Percentiles rank a stretch among this genome's conserved stretches.
These are phyloP conservation scores for Grammomys dolichurus DNA, from an alignment of 2,113 vertebrate genomes.

Conservation along the genomic window DNA sequence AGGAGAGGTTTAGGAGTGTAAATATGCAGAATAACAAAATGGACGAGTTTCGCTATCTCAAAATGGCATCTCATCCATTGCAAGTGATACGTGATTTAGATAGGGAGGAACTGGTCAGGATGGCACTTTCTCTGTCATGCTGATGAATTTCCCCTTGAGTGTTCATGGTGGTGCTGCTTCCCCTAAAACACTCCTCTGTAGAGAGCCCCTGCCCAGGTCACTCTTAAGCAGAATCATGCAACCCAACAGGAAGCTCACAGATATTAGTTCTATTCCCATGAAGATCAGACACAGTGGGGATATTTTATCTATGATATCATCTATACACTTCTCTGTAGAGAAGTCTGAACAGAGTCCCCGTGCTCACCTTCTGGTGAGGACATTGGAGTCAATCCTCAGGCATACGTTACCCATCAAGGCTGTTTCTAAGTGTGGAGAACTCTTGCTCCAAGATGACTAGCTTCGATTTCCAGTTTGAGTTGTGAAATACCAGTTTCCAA, in stretches of 20 bases:
- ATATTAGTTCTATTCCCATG: too few species aligned
- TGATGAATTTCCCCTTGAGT: background rate
- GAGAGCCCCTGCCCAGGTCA: too few species aligned
- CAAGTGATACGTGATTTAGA: background rate
- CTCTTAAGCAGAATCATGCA: too few species aligned
- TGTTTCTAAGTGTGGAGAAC: background rate
- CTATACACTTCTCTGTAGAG: background rate
- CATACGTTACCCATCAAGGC: background rate
- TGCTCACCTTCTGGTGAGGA: background rate
- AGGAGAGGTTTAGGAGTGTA: too few species aligned
- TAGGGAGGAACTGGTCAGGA: background rate
- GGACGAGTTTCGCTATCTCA: background rate
- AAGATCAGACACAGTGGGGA: too few species aligned
- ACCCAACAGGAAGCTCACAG: too few species aligned
- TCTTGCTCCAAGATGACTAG: accelerated
- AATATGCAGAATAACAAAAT: background rate
- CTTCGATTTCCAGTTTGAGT: background rate
- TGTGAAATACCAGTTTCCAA: background rate
- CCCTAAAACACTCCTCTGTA: background rate
- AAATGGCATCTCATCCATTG: background rate
- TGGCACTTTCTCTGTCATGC: background rate
- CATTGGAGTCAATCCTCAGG: background rate
- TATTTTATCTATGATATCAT: too few species aligned
- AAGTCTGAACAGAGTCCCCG: background rate
- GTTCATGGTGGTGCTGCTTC: background rate